Evolutionary conservation across 2,113 vertebrate species (phyloP).

Genomic region (Acanthochromis polyacanthus): DNA sequence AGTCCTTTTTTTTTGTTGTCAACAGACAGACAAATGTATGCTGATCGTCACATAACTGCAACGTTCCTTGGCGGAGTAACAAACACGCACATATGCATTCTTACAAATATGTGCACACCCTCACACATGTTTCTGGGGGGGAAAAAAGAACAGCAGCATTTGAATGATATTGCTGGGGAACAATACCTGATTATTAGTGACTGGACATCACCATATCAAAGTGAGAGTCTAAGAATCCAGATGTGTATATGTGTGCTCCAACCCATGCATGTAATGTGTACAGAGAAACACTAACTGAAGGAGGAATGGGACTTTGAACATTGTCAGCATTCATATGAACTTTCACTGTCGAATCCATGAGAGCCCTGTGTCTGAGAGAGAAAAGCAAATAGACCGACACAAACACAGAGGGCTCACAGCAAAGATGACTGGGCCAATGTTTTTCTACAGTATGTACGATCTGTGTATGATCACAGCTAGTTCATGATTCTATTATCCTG

Average conservation of each 20-base stretch:
- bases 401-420: constrained; percentile 13
- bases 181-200: no score
- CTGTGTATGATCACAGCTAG: background rate
- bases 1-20: no score
- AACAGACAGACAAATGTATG: no score
- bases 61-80: no score
- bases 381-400: constrained; percentile 11
- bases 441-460: background rate
- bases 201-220: background rate
- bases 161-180: no score
- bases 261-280: background rate
- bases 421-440: background rate
- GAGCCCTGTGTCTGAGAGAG: constrained; percentile 12
- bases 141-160: no score
- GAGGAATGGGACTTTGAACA: background rate
- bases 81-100: no score
- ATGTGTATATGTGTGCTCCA: background rate
- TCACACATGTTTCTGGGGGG: no score
- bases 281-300: background rate
- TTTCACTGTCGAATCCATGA: constrained; percentile 5
- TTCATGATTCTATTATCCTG: background rate
- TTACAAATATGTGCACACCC: no score
- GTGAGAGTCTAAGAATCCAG: background rate
- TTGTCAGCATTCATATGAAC: background rate
- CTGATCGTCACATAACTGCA: no score